Conservation (phyloP, 2,888 invertebrate species). For the Lepas anatifera region DNA sequence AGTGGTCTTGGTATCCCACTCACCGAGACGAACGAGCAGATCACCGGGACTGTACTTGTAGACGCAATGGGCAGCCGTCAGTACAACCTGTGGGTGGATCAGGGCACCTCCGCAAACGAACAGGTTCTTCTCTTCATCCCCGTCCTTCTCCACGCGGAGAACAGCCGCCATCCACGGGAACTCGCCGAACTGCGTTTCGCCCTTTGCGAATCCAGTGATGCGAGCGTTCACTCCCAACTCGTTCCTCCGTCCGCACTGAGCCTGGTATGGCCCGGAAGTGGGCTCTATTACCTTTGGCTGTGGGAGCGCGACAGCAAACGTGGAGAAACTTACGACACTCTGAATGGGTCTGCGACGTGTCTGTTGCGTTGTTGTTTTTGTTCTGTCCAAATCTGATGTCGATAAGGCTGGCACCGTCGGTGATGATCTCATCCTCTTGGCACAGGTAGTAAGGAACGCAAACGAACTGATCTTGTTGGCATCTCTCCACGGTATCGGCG, state of each 20-base stretch:
- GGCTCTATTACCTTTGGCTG: slow-evolving; percentile 15
- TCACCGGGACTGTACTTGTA: slow-evolving; percentile 14
- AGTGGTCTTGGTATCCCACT: slow-evolving; percentile 68
- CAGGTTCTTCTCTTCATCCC: slow-evolving; percentile 32
- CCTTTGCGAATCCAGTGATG: slow-evolving; percentile 45
- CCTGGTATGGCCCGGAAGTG: slow-evolving; percentile 18
- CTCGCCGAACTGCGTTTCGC: slow-evolving; percentile 52
- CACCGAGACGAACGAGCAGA: slow-evolving; percentile 52
- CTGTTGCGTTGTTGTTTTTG: not conserved
- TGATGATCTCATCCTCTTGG: slow-evolving; percentile 49
- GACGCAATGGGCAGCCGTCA: slow-evolving; percentile 73
- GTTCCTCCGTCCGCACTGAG: slow-evolving; percentile 54
- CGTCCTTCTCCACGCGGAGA: slow-evolving; percentile 31
- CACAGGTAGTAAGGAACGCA: slow-evolving; percentile 72
- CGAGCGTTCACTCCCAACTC: slow-evolving; percentile 57
- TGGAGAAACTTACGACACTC: slow-evolving; percentile 48
- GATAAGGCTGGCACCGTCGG: slow-evolving; percentile 56
- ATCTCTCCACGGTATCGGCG: not conserved
- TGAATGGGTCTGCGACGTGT: not conserved
- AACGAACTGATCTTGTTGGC: slow-evolving; percentile 38
- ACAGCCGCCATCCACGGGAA: slow-evolving; percentile 76
- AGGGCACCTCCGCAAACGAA: slow-evolving; percentile 71
- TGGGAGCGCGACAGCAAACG: slow-evolving; percentile 49
- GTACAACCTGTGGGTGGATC: slow-evolving; percentile 57
- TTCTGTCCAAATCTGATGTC: slow-evolving; percentile 50